Percentiles rank a stretch among this genome's conserved stretches.
phyloP scores from a whole-genome alignment of 1,140 invertebrate genomes.

The Gonatopus flavifemur region DNA sequence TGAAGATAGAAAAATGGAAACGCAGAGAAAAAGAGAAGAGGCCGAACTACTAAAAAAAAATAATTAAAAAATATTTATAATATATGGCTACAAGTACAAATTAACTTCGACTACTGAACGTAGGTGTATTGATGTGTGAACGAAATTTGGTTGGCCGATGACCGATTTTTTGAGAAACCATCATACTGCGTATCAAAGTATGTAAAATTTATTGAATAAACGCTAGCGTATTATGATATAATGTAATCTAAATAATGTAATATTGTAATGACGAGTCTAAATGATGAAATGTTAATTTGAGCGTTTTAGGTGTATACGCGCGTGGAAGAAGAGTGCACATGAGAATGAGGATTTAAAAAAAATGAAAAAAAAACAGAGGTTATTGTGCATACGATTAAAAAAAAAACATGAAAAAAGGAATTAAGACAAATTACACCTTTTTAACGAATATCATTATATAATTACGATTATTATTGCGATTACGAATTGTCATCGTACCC shows the following conservation, averaged over 20 bases:
- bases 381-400: constrained; percentile 58
- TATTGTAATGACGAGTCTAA: constrained; percentile 61
- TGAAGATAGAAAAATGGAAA: constrained; percentile 36
- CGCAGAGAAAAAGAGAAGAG: constrained; percentile 43
- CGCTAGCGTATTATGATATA: constrained; percentile 60
- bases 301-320: constrained; percentile 53
- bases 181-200: constrained; percentile 61
- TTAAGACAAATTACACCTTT: constrained; percentile 43
- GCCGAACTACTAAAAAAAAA: constrained; percentile 57
- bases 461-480: constrained; percentile 47
- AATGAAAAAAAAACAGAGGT: constrained; percentile 41
- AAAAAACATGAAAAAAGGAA: constrained; percentile 34
- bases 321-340: constrained; percentile 53
- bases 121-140: constrained; percentile 61
- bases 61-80: constrained; percentile 61
- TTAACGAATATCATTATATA: constrained; percentile 39
- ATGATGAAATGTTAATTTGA: constrained; percentile 59
- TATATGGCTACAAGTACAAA: constrained; percentile 62
- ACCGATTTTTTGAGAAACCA: constrained; percentile 60
- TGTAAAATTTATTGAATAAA: constrained; percentile 62
- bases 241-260: constrained; percentile 62
- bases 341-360: constrained; percentile 36
- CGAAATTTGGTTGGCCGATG: constrained; percentile 61
- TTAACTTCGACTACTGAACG: constrained; percentile 61
- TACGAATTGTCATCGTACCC: constrained; percentile 51